Evolutionary conservation across 1,140 invertebrate species (phyloP), one percentile per base, ranked within the genome.

Genomic region (Drosophila bocqueti): DNA sequence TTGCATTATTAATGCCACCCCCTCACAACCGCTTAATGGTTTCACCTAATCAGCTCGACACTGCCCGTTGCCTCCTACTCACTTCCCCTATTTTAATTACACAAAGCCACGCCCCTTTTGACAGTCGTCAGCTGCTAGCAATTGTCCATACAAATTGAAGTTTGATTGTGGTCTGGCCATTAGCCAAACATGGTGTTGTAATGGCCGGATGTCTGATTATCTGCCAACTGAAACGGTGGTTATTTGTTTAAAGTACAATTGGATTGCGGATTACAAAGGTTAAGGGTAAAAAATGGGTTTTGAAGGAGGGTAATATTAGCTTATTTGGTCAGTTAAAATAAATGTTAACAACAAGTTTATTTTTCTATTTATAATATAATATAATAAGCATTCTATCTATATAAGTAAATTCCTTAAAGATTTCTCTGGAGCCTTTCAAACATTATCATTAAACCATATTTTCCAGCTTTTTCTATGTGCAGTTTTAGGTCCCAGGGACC

Each of bases 1-100:
- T 58, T 61, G 57, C 74, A 78, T 78, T 77, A 78, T 69, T 77
- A 78, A 78, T 77, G 50, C 64, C 63, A 24, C 55, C 47, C 40
- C 61, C 54, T 29, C 6, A 24, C 11, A 34, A 8, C 11, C 13
- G 34, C 40, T 21, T 59, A 75, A 63, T 75, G 58, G 49, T 38
- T 29, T 34, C 26, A 54, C 54, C 49, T 60, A 66, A 66, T 52
- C 54, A 42, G n/a, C 50, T 45, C 36, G 2, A 0, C 24, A 29
- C 15, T 26, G 3, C 6, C 58, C 16, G 7, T 16, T 6, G 18
- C 11, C 65, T 16, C 18, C n/a, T 4, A 59, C 13, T 16, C 24
- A 34, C 7, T 29, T 46, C 52, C 9, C 49, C 29, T 18, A 47
- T 61, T 73, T 74, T 74, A 73, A 74, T 74, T 74, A 72, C 58